These are phyloP conservation scores for Chloromyia formosa DNA, from an alignment of 2,888 invertebrate species.

Conservation along the genomic window DNA sequence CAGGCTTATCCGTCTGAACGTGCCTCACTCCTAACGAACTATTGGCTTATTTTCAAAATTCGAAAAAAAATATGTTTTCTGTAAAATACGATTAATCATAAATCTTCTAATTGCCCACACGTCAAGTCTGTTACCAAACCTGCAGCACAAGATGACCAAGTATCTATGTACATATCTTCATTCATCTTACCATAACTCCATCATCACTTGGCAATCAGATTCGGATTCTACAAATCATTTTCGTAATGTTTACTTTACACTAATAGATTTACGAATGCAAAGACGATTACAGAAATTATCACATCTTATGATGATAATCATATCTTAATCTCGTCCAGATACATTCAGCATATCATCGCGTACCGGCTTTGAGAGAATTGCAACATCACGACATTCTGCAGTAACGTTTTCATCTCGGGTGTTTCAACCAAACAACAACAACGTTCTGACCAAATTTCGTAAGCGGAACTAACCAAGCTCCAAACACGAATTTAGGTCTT, in stretches of 20 bases:
- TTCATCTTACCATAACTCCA: neutral
- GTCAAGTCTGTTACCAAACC: too few species aligned
- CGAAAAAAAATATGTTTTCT: too few species aligned
- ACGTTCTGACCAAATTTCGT: slow-evolving; percentile 1
- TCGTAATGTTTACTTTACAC: neutral
- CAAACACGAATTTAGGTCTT: neutral
- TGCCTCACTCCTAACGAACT: too few species aligned
- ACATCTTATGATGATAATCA: neutral
- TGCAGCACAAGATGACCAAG: too few species aligned
- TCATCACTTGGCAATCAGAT: slow-evolving; percentile 7
- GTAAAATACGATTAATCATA: too few species aligned
- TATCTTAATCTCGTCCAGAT: neutral
- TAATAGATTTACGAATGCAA: neutral
- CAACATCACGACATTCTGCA: neutral
- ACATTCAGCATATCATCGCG: neutral
- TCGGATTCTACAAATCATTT: neutral
- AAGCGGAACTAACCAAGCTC: neutral
- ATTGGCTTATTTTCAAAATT: too few species aligned
- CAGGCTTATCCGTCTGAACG: too few species aligned
- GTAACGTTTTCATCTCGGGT: neutral
- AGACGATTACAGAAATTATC: neutral
- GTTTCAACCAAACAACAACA: neutral
- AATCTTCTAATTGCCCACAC: too few species aligned
- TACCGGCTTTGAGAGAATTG: neutral
- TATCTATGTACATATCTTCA: too few species aligned